A percentile compares a stretch with the other conserved stretches of the same genome.
These are phyloP conservation scores for Eucidaris tribuloides DNA, from an alignment of 35 echinoderm and acorn worm genomes.

Conservation along the genomic window DNA sequence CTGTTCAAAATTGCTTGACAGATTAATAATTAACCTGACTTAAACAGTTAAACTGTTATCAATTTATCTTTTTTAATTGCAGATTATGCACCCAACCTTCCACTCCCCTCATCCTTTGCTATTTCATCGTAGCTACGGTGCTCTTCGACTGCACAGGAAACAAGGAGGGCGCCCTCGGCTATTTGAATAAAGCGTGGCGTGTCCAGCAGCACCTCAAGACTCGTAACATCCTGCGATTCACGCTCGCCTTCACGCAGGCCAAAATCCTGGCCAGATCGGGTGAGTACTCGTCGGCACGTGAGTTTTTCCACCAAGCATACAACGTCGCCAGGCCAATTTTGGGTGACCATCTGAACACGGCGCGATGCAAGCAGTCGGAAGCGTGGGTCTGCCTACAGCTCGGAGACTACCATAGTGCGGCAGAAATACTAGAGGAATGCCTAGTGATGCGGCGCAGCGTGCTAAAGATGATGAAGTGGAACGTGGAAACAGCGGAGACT, in stretches of 20 bases:
- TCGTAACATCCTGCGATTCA: background rate
- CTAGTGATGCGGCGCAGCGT: background rate
- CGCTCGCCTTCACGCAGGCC: background rate
- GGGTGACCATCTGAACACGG: slow-evolving; percentile 5
- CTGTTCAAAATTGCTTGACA: no score
- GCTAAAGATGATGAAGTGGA: slow-evolving; percentile 18
- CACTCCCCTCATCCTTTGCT: background rate
- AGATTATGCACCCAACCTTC: slow-evolving; percentile 10
- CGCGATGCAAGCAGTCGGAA: background rate
- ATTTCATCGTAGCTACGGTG: background rate
- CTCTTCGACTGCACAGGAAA: background rate
- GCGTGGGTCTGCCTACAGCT: background rate
- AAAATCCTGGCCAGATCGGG: background rate
- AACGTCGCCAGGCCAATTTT: background rate
- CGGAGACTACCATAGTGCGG: background rate
- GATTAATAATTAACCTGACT: no score
- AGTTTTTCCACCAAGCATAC: background rate
- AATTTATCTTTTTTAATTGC: no score
- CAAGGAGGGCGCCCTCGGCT: background rate
- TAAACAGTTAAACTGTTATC: no score
- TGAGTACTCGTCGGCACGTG: background rate
- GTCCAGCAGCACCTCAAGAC: slow-evolving; percentile 5
- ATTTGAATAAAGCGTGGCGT: background rate
- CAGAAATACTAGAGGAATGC: background rate
- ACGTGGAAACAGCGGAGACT: slow-evolving; percentile 24